A percentile compares a stretch with the other conserved stretches of the same genome.
Evolutionary conservation across 2,888 invertebrate species (phyloP).

Genomic region (Xanthia icteritia): DNA sequence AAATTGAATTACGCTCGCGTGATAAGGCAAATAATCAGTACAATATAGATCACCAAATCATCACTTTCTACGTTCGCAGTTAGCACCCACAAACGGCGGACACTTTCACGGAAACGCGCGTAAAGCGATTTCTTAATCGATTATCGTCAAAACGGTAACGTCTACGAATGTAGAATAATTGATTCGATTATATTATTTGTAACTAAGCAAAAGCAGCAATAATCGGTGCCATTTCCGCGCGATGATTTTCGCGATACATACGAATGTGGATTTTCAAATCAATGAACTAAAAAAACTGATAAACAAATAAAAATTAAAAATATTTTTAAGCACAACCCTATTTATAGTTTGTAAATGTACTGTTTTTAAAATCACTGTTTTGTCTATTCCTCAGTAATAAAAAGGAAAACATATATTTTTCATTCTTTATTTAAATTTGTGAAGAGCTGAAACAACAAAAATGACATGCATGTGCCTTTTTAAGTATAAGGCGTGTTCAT

Average conservation of each 20-base stretch:
- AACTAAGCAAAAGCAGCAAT: conserved; percentile 60
- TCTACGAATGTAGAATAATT: conserved; percentile 84
- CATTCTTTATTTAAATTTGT: conserved; percentile 13
- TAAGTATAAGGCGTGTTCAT: conserved; percentile 29
- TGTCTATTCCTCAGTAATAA: too few relatives aligned
- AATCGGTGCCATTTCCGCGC: conserved; percentile 20
- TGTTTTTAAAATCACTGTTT: background rate
- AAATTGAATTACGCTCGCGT: conserved; percentile 57
- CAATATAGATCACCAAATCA: conserved; percentile 70
- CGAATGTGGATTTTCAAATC: conserved; percentile 5
- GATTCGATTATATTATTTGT: conserved; percentile 74
- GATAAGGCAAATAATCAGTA: conserved; percentile 56
- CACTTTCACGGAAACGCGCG: conserved; percentile 87
- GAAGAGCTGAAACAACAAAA: conserved; percentile 8
- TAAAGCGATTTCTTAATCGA: conserved; percentile 85
- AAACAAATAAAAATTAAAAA: too few relatives aligned
- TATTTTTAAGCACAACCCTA: background rate
- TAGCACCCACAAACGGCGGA: conserved; percentile 76
- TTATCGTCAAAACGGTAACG: conserved; percentile 86
- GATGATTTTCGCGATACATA: conserved; percentile 1
- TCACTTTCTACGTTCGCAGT: conserved; percentile 79
- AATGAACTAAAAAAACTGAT: too few relatives aligned
- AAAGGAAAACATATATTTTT: background rate
- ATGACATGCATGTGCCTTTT: background rate
- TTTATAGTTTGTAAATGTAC: too few relatives aligned